Percentiles rank a stretch among this genome's conserved stretches.
These are phyloP conservation scores for Plecotus auritus DNA, from an alignment of 2,113 vertebrate species.

Conservation along the genomic window DNA sequence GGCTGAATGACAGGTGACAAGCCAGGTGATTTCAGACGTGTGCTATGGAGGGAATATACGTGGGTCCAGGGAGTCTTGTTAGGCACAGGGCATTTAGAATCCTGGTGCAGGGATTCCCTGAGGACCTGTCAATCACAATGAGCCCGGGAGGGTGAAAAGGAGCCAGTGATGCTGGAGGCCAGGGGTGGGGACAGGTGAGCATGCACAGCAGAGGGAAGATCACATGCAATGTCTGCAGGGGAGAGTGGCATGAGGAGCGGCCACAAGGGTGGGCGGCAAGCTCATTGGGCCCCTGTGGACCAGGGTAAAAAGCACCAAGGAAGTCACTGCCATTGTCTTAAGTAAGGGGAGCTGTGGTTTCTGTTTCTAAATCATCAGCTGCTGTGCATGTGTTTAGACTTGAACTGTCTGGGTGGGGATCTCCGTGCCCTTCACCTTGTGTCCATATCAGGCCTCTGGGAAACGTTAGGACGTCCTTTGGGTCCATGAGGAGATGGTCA, in stretches of 20 bases:
- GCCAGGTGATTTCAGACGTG: too few species aligned
- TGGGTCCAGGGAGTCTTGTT: too few species aligned
- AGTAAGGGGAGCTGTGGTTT: neutral
- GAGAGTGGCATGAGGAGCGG: neutral
- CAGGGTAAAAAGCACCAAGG: too few species aligned
- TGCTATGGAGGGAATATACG: too few species aligned
- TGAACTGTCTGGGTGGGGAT: rapidly evolving
- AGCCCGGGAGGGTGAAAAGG: too few species aligned
- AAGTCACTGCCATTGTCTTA: neutral
- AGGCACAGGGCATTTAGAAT: too few species aligned
- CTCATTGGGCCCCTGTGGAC: neutral
- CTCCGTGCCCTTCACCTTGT: rapidly evolving
- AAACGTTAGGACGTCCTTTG: rapidly evolving
- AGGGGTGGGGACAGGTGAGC: too few species aligned
- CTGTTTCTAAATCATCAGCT: neutral
- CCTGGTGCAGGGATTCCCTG: too few species aligned
- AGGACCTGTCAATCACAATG: too few species aligned
- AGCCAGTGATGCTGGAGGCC: too few species aligned
- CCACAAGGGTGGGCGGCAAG: neutral
- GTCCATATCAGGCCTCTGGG: neutral
- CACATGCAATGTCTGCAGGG: rapidly evolving
- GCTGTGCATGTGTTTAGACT: neutral
- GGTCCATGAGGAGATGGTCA: rapidly evolving
- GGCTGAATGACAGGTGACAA: too few species aligned
- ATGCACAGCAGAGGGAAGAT: neutral